Percentiles rank a stretch among this genome's conserved stretches.
Conservation (phyloP, 2,888 invertebrate genomes). For the Trisateles emortualis region DNA sequence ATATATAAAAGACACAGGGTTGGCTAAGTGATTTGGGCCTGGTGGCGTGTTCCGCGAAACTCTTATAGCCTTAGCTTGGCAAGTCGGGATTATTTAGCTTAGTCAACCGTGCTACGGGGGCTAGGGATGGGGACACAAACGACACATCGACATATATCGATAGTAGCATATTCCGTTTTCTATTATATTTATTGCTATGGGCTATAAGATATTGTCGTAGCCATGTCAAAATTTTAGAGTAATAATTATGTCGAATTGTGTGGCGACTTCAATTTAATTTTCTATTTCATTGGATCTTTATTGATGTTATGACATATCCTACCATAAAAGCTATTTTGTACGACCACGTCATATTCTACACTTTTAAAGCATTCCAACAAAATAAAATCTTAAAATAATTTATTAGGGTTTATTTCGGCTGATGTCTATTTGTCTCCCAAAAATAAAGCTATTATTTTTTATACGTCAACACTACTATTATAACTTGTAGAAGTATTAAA, state of each 20-base stretch:
- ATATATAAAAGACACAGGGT: constrained; percentile 53
- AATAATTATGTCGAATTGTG: too few species aligned
- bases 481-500: constrained; percentile 11
- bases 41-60: constrained; percentile 71
- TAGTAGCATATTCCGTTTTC: too few species aligned
- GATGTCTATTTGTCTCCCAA: constrained; percentile 7
- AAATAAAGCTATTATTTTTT: constrained; percentile 27
- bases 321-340: not conserved
- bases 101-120: constrained; percentile 59
- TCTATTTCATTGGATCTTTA: not conserved
- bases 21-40: constrained; percentile 62
- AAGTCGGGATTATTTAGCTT: constrained; percentile 73
- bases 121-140: constrained; percentile 40
- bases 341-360: not conserved
- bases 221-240: too few species aligned
- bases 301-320: not conserved
- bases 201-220: too few species aligned
- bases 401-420: constrained; percentile 21
- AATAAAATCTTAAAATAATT: constrained; percentile 16
- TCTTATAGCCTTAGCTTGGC: constrained; percentile 62
- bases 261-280: not conserved
- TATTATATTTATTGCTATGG: too few species aligned
- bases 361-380: constrained; percentile 7
- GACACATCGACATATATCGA: not conserved
- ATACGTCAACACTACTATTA: constrained; percentile 15